phyloP scores from a whole-genome alignment of 2,113 vertebrate species.

The Neomonachus schauinslandi region DNA sequence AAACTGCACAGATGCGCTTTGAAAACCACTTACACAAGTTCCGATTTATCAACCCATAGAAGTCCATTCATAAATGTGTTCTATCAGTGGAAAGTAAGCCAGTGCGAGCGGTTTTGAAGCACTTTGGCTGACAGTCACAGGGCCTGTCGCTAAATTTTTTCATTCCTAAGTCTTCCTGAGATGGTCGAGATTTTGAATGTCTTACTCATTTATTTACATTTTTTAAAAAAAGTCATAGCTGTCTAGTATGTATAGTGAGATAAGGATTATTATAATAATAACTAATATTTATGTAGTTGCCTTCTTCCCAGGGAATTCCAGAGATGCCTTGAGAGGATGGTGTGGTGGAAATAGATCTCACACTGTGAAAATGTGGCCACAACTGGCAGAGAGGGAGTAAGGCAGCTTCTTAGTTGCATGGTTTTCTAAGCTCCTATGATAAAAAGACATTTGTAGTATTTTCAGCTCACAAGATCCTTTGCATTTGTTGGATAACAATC shows the following conservation, averaged over 20 bases:
- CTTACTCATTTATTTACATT: constrained; percentile 51
- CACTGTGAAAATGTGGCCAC: neutral
- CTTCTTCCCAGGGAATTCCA: constrained; percentile 50
- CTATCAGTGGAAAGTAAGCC: constrained; percentile 44
- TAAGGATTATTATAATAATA: constrained; percentile 50
- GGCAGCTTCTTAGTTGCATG: constrained; percentile 12
- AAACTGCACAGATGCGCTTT: constrained; percentile 69
- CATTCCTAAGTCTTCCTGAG: constrained; percentile 44
- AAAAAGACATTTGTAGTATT: neutral
- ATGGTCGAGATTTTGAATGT: constrained; percentile 63
- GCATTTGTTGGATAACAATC: neutral
- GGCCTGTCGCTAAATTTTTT: constrained; percentile 10
- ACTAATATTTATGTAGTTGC: constrained; percentile 46
- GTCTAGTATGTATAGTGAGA: neutral
- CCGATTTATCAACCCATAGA: constrained; percentile 66
- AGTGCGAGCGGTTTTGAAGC: constrained; percentile 46
- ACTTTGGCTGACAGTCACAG: constrained; percentile 61
- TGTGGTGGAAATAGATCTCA: constrained; percentile 27
- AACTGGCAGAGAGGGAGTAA: neutral
- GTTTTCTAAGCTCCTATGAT: constrained; percentile 29
- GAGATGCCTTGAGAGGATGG: constrained; percentile 39
- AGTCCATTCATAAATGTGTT: constrained; percentile 74
- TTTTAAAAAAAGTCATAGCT: constrained; percentile 45
- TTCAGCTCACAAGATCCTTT: constrained; percentile 23
- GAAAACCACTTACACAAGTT: constrained; percentile 16